Evolutionary conservation across 2,888 invertebrate genomes (phyloP), one percentile per base, ranked within the genome.

Genomic region (Zelleria hepariella): DNA sequence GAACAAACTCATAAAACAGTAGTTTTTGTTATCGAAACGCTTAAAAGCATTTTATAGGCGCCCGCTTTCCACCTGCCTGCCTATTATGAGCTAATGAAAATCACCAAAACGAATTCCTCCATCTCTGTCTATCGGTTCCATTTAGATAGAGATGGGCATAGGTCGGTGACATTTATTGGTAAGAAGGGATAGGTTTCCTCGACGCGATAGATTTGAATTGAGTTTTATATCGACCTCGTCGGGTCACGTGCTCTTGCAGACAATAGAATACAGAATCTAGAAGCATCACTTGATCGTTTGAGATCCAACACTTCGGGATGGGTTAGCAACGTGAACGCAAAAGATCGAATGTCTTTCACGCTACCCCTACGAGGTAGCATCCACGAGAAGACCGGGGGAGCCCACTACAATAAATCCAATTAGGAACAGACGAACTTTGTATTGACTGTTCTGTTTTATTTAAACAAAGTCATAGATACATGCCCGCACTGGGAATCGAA

Each of bases 181-280:
- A 32, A 55, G 15, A 55, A 27, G 55, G 55, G 55, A 26, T 26
- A 55, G 32, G 18, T 55, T 55, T 55, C 27, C 8, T 7, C 32
- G 32, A 66, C 65, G 59, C 66, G 66, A 65, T 67, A 65, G 57
- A 65, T 67, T 71, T 75, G 75, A 73, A 75, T 72, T 70, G 71
- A 65, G 57, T 64, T 64, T 65, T 73, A 75, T 71, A 69, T 73
- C 71, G 71, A 60, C 62, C 60, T 62, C 57, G 65, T 61, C 61
- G 60, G 62, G 62, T 75, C 67, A 74, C 67, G 70, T 15, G 32
- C 15, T 32, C 32, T 10, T 42, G 32, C 32, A 15, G 10, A 7
- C 8, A 32, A 10, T 2, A 15, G 32, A 15, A 15, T 15, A 15
- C 15, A 42, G 15, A 10, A 42, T 15, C 32, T 2, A 10, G 32